phyloP scores from a whole-genome alignment of 53 echinoderm and acorn worm species.

The Mesocentrotus franciscanus region DNA sequence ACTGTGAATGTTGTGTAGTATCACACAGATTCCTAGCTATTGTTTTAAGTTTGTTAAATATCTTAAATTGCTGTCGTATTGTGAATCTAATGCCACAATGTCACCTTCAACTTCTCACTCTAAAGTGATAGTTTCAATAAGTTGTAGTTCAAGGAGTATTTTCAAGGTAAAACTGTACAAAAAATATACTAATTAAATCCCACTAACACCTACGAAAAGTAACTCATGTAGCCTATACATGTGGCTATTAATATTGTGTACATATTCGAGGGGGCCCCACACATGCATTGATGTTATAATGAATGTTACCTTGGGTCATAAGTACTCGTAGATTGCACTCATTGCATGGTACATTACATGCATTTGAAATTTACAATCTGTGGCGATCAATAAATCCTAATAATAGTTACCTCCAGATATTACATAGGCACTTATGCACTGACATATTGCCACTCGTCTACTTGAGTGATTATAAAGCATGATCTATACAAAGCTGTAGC shows the following conservation, averaged over 20 bases:
- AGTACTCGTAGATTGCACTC: background rate
- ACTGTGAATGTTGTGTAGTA: no score
- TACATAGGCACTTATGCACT: no score
- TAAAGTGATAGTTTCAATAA: background rate
- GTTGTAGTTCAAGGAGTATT: background rate
- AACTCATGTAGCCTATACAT: background rate
- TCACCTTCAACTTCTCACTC: background rate
- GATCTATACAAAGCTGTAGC: no score
- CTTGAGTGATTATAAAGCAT: no score
- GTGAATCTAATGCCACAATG: background rate
- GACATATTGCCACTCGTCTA: no score
- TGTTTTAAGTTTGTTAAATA: no score
- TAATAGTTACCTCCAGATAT: background rate
- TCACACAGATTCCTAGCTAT: no score
- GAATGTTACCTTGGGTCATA: background rate
- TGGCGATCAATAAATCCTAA: background rate
- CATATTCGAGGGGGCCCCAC: background rate
- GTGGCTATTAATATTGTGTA: background rate
- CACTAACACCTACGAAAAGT: background rate
- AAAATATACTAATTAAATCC: slow-evolving; percentile 40
- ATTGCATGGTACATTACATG: background rate
- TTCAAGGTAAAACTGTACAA: slow-evolving; percentile 8
- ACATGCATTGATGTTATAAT: background rate
- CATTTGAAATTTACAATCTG: background rate
- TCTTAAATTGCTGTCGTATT: no score